These are phyloP conservation scores for Amiota minor DNA, from an alignment of 2,888 invertebrate species.

Conservation along the genomic window DNA sequence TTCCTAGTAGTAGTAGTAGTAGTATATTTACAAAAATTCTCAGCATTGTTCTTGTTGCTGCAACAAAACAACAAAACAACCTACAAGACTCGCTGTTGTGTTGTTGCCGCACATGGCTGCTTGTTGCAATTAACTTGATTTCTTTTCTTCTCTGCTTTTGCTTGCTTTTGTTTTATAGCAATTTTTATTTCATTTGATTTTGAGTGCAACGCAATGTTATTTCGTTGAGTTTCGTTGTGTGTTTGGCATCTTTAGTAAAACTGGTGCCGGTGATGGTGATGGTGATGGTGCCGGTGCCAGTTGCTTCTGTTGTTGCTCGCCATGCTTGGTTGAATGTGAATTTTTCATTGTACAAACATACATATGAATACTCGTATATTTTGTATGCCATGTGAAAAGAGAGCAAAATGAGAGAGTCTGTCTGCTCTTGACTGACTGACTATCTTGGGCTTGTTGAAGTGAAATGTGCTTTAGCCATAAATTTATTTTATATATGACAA, in stretches of 20 bases:
- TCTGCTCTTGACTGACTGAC: neutral
- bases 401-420: neutral
- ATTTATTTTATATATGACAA: conserved; percentile 21
- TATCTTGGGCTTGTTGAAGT: conserved; percentile 2
- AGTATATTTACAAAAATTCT: conserved; percentile 4
- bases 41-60: conserved; percentile 25
- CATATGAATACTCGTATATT: no score
- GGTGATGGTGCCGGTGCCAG: neutral
- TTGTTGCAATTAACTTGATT: conserved; percentile 29
- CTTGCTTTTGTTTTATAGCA: neutral
- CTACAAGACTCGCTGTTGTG: no score
- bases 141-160: neutral
- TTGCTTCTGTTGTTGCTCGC: neutral
- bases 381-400: no score
- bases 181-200: conserved; percentile 1
- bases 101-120: conserved; percentile 9
- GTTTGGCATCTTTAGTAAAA: neutral
- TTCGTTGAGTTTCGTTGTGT: neutral
- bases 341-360: neutral
- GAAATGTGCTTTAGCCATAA: conserved; percentile 6
- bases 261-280: neutral
- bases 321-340: conserved; percentile 30
- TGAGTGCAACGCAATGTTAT: no score
- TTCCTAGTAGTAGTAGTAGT: no score
- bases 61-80: neutral